These are phyloP conservation scores for Cyprinella venusta DNA, from an alignment of 2,797 vertebrate genomes.

Conservation along the genomic window DNA sequence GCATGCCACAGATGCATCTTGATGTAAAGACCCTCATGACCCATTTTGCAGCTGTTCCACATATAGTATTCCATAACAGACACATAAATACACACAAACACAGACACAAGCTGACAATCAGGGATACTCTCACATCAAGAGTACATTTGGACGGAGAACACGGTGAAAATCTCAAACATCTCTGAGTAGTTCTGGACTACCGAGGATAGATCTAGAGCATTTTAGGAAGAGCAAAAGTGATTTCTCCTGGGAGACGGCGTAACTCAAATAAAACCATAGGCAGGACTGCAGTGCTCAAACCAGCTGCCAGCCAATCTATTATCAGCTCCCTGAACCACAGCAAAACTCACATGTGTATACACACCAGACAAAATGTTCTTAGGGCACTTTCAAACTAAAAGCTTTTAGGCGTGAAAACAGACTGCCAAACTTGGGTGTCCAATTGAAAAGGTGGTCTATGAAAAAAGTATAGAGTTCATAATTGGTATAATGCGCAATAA, in stretches of 20 bases:
- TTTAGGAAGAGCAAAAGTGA: slow-evolving; percentile 57
- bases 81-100: slow-evolving; percentile 45
- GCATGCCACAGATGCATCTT: slow-evolving; percentile 20
- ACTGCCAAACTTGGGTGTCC: not conserved
- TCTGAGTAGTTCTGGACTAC: slow-evolving; percentile 42
- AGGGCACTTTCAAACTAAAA: not conserved
- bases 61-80: slow-evolving; percentile 41
- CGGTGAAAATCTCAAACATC: slow-evolving; percentile 53
- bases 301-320: slow-evolving; percentile 65
- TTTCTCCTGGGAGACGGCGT: slow-evolving; percentile 58
- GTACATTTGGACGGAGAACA: slow-evolving; percentile 41
- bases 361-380: slow-evolving; percentile 43
- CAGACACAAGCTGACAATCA: slow-evolving; percentile 40
- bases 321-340: slow-evolving; percentile 64
- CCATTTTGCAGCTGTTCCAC: slow-evolving; percentile 38
- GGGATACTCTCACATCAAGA: slow-evolving; percentile 44
- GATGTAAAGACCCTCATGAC: slow-evolving; percentile 37
- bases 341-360: slow-evolving; percentile 44
- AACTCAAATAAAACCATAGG: slow-evolving; percentile 62
- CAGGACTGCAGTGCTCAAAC: slow-evolving; percentile 53
- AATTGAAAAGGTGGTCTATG: not conserved
- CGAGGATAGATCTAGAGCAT: slow-evolving; percentile 51
- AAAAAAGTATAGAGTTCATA: not conserved
- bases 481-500: not conserved
- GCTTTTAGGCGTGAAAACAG: not conserved